Conservation (phyloP, 2,888 invertebrate species). For the Fissipunctia ypsillon region DNA sequence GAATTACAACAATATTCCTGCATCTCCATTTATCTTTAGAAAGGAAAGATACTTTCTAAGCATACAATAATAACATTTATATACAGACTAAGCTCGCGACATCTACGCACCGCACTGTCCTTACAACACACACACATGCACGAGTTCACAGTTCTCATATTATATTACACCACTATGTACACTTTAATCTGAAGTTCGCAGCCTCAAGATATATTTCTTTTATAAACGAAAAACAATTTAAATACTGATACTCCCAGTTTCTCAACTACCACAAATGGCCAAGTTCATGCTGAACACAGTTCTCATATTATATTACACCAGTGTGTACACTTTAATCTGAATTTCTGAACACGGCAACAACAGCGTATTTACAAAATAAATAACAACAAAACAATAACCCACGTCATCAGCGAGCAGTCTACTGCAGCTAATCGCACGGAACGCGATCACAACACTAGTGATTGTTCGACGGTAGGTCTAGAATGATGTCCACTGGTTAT, state of each 20-base stretch:
- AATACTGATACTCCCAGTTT: slow-evolving; percentile 72
- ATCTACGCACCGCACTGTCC: slow-evolving; percentile 77
- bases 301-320: too few relatives aligned
- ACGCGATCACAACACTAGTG: slow-evolving; percentile 57
- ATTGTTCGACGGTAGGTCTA: slow-evolving; percentile 50
- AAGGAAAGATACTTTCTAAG: slow-evolving; percentile 80
- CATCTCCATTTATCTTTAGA: slow-evolving; percentile 71
- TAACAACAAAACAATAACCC: slow-evolving; percentile 61
- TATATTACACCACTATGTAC: slow-evolving; percentile 75
- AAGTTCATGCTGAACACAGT: slow-evolving; percentile 50
- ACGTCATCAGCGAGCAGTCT: slow-evolving; percentile 17
- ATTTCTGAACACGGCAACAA: too few relatives aligned
- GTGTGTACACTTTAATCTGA: too few relatives aligned
- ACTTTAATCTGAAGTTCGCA: slow-evolving; percentile 67
- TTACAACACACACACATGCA: slow-evolving; percentile 76
- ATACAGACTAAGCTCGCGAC: slow-evolving; percentile 85
- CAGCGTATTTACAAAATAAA: slow-evolving; percentile 73
- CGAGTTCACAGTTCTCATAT: slow-evolving; percentile 66
- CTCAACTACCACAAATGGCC: slow-evolving; percentile 37
- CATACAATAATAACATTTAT: slow-evolving; percentile 84
- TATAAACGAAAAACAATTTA: slow-evolving; percentile 68
- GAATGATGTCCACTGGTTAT: slow-evolving; percentile 23
- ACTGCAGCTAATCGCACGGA: slow-evolving; percentile 25
- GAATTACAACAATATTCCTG: slow-evolving; percentile 55
- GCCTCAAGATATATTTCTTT: slow-evolving; percentile 72